Evolutionary conservation across 2,888 invertebrate genomes (phyloP).

Genomic region (Chrysina gloriosa): DNA sequence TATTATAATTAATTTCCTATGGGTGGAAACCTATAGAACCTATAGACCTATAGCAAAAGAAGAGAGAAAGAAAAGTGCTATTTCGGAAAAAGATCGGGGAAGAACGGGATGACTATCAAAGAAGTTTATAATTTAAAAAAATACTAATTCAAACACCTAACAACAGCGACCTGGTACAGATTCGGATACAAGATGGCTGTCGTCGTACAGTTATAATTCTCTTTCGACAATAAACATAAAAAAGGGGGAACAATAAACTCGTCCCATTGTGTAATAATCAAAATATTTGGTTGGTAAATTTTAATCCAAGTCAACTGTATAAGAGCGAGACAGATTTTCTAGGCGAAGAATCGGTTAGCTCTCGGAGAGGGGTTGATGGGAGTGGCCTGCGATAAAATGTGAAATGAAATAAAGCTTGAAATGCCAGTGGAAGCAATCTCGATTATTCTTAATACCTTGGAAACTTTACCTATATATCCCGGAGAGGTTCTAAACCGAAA

Average conservation of each 20-base stretch:
- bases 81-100: too few relatives aligned
- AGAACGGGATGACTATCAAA: too few relatives aligned
- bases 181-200: slow-evolving; percentile 30
- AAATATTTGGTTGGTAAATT: slow-evolving; percentile 55
- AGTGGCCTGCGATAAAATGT: slow-evolving; percentile 49
- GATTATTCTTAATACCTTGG: slow-evolving; percentile 22
- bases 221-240: not conserved
- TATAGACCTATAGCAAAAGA: too few relatives aligned
- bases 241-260: slow-evolving; percentile 4
- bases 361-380: slow-evolving; percentile 52
- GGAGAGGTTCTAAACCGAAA: slow-evolving; percentile 1
- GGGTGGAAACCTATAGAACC: too few relatives aligned
- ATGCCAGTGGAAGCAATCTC: slow-evolving; percentile 25
- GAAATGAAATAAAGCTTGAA: slow-evolving; percentile 37
- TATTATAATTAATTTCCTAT: too few relatives aligned
- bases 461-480: slow-evolving; percentile 25
- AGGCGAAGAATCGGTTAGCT: slow-evolving; percentile 45
- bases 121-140: too few relatives aligned
- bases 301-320: slow-evolving; percentile 48
- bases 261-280: slow-evolving; percentile 46
- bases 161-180: too few relatives aligned
- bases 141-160: too few relatives aligned
- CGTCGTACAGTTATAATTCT: slow-evolving; percentile 18
- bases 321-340: slow-evolving; percentile 43
- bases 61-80: too few relatives aligned